A percentile compares a stretch with the other conserved stretches of the same genome.
Evolutionary conservation across 2,113 vertebrate genomes (phyloP).

Genomic region (Xiphias gladius): DNA sequence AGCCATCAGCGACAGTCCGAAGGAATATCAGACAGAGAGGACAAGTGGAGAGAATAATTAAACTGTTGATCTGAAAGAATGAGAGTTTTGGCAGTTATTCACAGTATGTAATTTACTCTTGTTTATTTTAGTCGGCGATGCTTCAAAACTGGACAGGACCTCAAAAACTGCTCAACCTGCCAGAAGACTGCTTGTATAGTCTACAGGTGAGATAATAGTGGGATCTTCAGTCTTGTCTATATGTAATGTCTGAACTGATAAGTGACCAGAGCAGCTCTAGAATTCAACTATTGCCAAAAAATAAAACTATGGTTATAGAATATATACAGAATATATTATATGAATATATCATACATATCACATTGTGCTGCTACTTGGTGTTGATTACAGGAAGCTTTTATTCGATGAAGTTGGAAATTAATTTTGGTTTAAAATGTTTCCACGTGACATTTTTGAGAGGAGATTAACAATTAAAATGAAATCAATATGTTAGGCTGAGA

Average conservation of each 20-base stretch:
- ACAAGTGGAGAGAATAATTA: constrained; percentile 10
- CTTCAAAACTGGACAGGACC: constrained; percentile 81
- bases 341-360: not conserved
- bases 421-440: not conserved
- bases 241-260: constrained; percentile 10
- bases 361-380: constrained; percentile 5
- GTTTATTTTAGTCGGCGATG: constrained; percentile 60
- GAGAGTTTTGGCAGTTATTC: constrained; percentile 1
- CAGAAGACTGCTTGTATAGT: constrained; percentile 85
- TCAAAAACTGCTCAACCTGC: constrained; percentile 81
- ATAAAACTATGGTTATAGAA: not conserved
- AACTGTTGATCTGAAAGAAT: constrained; percentile 12
- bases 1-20: constrained; percentile 29
- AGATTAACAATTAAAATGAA: not conserved
- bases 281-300: constrained; percentile 6
- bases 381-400: not conserved
- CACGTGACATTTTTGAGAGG: not conserved
- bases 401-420: not conserved
- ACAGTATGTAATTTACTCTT: constrained; percentile 15
- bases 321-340: not conserved
- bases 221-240: not conserved
- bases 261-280: not conserved
- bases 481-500: not conserved
- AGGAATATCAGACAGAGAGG: constrained; percentile 20
- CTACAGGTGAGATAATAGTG: constrained; percentile 81